These are phyloP conservation scores for Brachyptera putata DNA, from an alignment of 2,888 invertebrate genomes.

Conservation along the genomic window DNA sequence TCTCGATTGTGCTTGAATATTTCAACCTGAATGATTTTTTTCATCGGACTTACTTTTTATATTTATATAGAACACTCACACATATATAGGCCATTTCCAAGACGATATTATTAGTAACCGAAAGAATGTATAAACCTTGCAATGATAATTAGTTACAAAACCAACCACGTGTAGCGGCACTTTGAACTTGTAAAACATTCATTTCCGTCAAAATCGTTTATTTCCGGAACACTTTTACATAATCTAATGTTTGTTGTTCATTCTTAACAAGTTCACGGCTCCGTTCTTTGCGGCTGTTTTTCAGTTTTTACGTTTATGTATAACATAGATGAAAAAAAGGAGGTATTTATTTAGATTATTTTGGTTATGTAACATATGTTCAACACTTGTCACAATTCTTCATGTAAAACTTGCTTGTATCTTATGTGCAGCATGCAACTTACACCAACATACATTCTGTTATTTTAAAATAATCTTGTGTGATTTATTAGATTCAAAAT, in stretches of 20 bases:
- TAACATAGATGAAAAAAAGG: background rate
- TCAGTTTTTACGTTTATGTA: background rate
- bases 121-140: conserved; percentile 17
- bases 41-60: too few species aligned
- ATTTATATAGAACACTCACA: too few species aligned
- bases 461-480: too few species aligned
- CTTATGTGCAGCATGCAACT: background rate
- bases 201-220: conserved; percentile 2
- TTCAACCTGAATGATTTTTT: too few species aligned
- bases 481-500: too few species aligned
- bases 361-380: background rate
- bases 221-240: conserved; percentile 18
- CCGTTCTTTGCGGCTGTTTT: conserved; percentile 14
- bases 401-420: background rate
- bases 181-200: conserved; percentile 5
- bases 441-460: too few species aligned
- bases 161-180: conserved; percentile 8
- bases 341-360: conserved; percentile 3
- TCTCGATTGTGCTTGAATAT: too few species aligned
- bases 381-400: background rate
- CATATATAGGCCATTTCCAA: too few species aligned
- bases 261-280: too few species aligned
- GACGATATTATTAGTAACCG: background rate
- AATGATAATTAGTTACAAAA: conserved; percentile 9
- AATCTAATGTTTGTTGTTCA: conserved; percentile 17